These are phyloP conservation scores for Exaiptasia diaphana DNA, from an alignment of 64 coral and sea anemone genomes.

Conservation along the genomic window DNA sequence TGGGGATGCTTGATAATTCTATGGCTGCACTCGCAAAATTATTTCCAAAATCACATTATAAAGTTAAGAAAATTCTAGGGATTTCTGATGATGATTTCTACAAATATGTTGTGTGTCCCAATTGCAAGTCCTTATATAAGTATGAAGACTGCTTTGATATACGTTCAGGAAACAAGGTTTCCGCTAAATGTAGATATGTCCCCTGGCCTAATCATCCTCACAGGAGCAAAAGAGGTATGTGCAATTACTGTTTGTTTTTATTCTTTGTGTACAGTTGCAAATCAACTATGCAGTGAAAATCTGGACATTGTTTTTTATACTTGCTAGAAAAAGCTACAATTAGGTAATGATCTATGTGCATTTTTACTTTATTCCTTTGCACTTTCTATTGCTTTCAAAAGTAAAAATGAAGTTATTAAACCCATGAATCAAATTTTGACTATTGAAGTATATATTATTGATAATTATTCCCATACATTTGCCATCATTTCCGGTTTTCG, in stretches of 20 bases:
- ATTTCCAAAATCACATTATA: constrained; percentile 36
- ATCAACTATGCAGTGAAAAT: too few relatives aligned
- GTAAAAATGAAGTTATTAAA: too few relatives aligned
- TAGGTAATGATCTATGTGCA: too few relatives aligned
- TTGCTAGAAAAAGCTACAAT: too few relatives aligned
- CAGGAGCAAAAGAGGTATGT: constrained; percentile 29
- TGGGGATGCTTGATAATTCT: constrained; percentile 31
- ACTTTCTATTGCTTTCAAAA: too few relatives aligned
- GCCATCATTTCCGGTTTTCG: too few relatives aligned
- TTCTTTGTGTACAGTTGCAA: neutral
- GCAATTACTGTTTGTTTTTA: neutral
- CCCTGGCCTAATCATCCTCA: constrained; percentile 59
- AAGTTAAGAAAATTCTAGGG: constrained; percentile 45
- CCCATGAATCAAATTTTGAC: too few relatives aligned
- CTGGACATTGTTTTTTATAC: too few relatives aligned
- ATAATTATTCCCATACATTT: too few relatives aligned
- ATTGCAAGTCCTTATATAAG: constrained; percentile 39
- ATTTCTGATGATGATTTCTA: constrained; percentile 20
- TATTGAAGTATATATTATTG: too few relatives aligned
- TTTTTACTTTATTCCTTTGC: too few relatives aligned
- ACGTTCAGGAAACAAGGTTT: constrained; percentile 45
- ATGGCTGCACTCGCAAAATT: constrained; percentile 36
- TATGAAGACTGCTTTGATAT: constrained; percentile 58
- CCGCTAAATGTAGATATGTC: constrained; percentile 54
- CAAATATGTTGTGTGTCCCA: constrained; percentile 60